Evolutionary conservation across 2,113 vertebrate genomes (phyloP).

Genomic region (Ailurus styani): DNA sequence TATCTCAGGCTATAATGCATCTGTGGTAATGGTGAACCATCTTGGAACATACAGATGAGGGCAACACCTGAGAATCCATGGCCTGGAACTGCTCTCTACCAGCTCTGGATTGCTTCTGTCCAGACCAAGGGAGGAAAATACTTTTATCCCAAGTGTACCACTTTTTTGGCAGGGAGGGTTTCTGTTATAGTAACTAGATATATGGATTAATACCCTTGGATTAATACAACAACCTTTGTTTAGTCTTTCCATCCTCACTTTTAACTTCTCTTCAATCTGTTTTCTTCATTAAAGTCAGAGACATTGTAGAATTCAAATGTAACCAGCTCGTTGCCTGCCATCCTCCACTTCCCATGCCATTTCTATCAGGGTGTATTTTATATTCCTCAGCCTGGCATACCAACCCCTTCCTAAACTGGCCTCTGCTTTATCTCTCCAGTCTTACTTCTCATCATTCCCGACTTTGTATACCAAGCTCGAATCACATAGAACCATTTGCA

Average conservation of each 20-base stretch:
- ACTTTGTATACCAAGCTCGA: background rate
- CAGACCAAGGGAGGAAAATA: background rate
- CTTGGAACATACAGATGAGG: background rate
- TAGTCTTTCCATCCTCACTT: background rate
- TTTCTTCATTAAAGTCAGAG: background rate
- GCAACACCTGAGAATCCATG: background rate
- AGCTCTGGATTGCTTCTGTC: background rate
- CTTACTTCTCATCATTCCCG: background rate
- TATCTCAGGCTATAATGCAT: background rate
- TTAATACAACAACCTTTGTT: background rate
- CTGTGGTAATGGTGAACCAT: background rate
- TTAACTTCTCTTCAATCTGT: background rate
- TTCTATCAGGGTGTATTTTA: background rate
- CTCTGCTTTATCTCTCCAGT: background rate
- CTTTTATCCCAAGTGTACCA: background rate
- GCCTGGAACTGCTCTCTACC: background rate
- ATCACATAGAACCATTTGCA: background rate
- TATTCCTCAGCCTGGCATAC: background rate
- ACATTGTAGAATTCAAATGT: background rate
- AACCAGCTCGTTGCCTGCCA: background rate
- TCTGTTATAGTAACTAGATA: background rate
- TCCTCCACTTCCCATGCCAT: background rate
- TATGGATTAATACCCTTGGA: background rate
- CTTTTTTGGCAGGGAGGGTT: background rate
- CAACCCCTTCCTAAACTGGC: background rate